Evolutionary conservation across 2,888 invertebrate species (phyloP).

Genomic region (Drosophila merina): DNA sequence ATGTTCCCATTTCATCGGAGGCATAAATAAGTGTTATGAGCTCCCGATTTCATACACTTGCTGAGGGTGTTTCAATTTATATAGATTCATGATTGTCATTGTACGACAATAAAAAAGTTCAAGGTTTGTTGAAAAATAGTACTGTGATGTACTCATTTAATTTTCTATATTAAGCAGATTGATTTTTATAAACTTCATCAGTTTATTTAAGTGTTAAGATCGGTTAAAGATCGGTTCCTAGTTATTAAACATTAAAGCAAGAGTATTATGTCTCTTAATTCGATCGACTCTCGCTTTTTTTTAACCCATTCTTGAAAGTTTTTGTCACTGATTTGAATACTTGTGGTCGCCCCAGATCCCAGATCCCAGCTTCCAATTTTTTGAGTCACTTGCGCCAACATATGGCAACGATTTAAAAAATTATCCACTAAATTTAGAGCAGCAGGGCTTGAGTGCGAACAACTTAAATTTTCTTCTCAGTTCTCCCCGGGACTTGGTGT

Average conservation of each 20-base stretch:
- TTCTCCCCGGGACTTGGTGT: background rate
- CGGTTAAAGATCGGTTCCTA: too few species aligned
- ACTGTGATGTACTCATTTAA: too few species aligned
- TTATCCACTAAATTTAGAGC: slow-evolving; percentile 81
- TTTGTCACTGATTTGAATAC: slow-evolving; percentile 68
- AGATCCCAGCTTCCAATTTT: slow-evolving; percentile 49
- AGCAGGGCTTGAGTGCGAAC: slow-evolving; percentile 35
- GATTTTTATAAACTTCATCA: too few species aligned
- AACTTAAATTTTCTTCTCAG: slow-evolving; percentile 33
- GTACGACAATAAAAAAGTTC: background rate
- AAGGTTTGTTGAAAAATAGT: background rate
- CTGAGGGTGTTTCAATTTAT: background rate
- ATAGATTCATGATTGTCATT: background rate
- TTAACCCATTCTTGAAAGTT: slow-evolving; percentile 25
- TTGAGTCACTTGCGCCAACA: slow-evolving; percentile 70
- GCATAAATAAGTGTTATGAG: slow-evolving; percentile 80
- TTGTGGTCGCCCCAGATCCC: slow-evolving; percentile 38
- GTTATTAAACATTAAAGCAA: background rate
- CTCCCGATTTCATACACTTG: slow-evolving; percentile 32
- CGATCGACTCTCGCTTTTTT: background rate
- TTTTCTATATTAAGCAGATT: too few species aligned
- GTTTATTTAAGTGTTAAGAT: too few species aligned
- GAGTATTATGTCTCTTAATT: background rate
- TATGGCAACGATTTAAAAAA: slow-evolving; percentile 81
- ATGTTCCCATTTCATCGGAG: slow-evolving; percentile 81